Conservation (phyloP, 2,888 invertebrate genomes). For the Heteromurus nitidus region DNA sequence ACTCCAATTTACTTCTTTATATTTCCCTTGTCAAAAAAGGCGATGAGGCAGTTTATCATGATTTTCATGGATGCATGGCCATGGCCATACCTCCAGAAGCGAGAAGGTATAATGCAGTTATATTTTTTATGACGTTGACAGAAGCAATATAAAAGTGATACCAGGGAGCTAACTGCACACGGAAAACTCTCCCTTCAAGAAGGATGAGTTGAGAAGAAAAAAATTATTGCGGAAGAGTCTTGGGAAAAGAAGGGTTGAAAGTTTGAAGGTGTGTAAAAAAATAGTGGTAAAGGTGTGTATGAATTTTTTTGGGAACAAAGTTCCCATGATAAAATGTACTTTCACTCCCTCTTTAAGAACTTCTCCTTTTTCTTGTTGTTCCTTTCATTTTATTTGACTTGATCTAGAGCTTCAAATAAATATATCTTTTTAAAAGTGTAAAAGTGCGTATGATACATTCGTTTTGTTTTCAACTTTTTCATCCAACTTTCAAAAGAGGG, state of each 20-base stretch:
- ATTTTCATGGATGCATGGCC: conserved; percentile 44
- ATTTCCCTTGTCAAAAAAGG: conserved; percentile 50
- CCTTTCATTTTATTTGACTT: conserved; percentile 39
- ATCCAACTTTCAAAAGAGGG: too few relatives aligned
- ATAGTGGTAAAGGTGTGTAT: conserved; percentile 17
- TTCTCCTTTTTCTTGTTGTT: too few relatives aligned
- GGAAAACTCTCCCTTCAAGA: too few relatives aligned
- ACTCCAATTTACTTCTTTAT: conserved; percentile 36
- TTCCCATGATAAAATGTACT: conserved; percentile 33
- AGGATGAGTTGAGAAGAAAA: too few relatives aligned
- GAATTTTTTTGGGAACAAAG: too few relatives aligned
- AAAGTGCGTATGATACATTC: too few relatives aligned
- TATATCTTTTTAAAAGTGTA: too few relatives aligned
- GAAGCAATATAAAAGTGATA: conserved; percentile 47
- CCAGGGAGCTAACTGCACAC: too few relatives aligned
- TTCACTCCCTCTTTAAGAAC: too few relatives aligned
- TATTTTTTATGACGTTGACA: conserved; percentile 47
- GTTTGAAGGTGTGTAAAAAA: conserved; percentile 30
- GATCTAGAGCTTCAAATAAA: neutral
- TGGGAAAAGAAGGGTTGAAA: too few relatives aligned
- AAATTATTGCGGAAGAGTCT: too few relatives aligned
- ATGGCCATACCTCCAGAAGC: conserved; percentile 10
- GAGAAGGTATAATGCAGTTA: conserved; percentile 32
- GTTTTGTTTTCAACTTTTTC: too few relatives aligned
- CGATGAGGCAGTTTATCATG: conserved; percentile 55